Base-by-base conservation (phyloP, 2,888 invertebrate genomes). In the Atrina japonica region DNA sequence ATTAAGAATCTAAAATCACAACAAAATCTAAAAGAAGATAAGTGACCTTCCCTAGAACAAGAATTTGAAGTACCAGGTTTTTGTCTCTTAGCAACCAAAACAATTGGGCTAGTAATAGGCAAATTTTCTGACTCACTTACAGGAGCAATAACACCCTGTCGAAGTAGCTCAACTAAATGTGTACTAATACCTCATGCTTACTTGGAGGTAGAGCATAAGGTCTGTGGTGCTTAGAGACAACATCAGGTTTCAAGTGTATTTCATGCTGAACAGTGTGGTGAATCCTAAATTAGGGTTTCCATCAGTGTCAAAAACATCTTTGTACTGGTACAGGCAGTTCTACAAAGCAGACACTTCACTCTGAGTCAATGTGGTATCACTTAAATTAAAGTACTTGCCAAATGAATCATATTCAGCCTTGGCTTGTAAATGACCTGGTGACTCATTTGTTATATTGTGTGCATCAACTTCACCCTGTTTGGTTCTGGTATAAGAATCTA, bases 61-160 rank as follows among this genome's bases (percentile, higher is more conserved):
- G 53, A 21, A 23, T 14, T n/a, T 27, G 23, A 23, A 25, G 23
- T 27, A 6, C n/a, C 50, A 23, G 65, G 65, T 43, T 73, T 73
- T 40, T 73, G 69, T 23, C 70, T 50, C 52, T 73, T 73, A 16
- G 70, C 18, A 29, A 70, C 66, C 14, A 66, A 59, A 11, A 73
- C 70, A 23, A 70, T 66, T 7, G 63, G 70, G 63, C 70, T 73
- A 27, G 70, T 70, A 27, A 73, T 63, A 11, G 65, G 73, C 21
- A 70, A 47, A 14, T 55, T 52, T 40, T 69, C 66, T 16, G 41
- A 65, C n/a, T 70, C 69, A 11, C 52, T 40, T 2, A 73, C 73
- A 41, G 73, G 66, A 16, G 52, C 69, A 43, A 65, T 70, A 25
- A 73, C 70, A 47, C 61, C 50, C 47, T 73, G 69, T 16, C 53